Percentiles rank a stretch among this genome's conserved stretches.
These are phyloP conservation scores for Pitta sordida DNA, from an alignment of 2,113 vertebrate genomes.

Conservation along the genomic window DNA sequence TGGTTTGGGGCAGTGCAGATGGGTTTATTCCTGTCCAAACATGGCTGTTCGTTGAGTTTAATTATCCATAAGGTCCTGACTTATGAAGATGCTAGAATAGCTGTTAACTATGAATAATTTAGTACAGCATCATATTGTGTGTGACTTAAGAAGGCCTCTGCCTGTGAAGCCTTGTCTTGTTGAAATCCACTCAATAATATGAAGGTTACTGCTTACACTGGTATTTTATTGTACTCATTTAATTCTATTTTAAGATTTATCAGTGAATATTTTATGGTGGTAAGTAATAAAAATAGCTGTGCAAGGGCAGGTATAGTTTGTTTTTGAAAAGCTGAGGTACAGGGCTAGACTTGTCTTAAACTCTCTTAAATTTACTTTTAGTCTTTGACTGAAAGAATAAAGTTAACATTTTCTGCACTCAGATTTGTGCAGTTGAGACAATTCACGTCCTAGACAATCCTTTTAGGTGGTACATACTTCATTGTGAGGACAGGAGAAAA, in stretches of 20 bases:
- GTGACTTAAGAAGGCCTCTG: constrained; percentile 2
- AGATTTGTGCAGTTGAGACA: neutral
- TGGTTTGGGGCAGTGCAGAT: neutral
- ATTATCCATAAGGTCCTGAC: constrained; percentile 29
- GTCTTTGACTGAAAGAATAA: neutral
- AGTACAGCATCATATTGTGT: constrained; percentile 4
- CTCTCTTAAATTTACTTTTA: neutral
- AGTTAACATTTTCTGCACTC: neutral
- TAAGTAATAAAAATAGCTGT: neutral
- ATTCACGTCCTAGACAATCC: neutral
- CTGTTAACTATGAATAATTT: constrained; percentile 64
- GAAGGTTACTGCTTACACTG: neutral
- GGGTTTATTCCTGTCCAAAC: neutral
- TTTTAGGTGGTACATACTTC: neutral
- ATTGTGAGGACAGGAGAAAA: neutral
- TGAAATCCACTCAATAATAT: neutral
- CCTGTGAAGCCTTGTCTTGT: neutral
- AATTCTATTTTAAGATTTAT: neutral
- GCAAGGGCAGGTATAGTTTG: neutral
- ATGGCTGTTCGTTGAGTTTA: neutral
- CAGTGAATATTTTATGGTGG: neutral
- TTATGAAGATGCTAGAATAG: constrained; percentile 20
- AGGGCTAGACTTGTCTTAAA: neutral
- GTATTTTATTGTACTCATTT: neutral
- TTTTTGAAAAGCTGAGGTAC: neutral